Percentiles rank a stretch among this genome's conserved stretches.
These are phyloP conservation scores for Fulmarus glacialis DNA, from an alignment of 2,113 vertebrate species.

Conservation along the genomic window DNA sequence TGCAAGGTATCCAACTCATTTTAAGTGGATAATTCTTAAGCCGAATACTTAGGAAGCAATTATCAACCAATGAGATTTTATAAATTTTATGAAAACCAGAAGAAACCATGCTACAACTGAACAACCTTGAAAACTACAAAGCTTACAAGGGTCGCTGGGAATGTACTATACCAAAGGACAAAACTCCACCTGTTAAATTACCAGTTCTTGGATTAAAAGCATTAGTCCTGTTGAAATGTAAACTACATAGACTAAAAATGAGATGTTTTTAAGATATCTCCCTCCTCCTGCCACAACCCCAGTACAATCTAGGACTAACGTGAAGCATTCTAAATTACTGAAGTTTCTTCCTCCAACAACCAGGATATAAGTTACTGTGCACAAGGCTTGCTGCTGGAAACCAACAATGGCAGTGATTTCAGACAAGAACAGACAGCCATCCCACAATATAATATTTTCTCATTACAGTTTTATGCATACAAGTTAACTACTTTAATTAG, in stretches of 20 bases:
- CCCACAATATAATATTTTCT: background rate
- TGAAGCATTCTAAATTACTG: background rate
- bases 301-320: background rate
- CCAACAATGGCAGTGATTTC: background rate
- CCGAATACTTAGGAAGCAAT: background rate
- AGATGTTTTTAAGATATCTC: background rate
- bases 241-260: background rate
- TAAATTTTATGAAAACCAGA: background rate
- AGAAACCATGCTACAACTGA: background rate
- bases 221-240: background rate
- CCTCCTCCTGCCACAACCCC: background rate
- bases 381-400: background rate
- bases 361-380: background rate
- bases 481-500: slow-evolving; percentile 48
- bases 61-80: background rate
- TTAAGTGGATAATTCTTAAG: background rate
- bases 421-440: background rate
- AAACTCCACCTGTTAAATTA: background rate
- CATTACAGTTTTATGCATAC: slow-evolving; percentile 28
- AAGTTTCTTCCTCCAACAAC: background rate
- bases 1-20: background rate
- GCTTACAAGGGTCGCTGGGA: background rate
- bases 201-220: background rate
- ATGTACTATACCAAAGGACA: background rate
- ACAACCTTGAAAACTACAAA: background rate